Base-by-base conservation (phyloP, 2,113 vertebrate genomes). In the Ramphastos sulfuratus region DNA sequence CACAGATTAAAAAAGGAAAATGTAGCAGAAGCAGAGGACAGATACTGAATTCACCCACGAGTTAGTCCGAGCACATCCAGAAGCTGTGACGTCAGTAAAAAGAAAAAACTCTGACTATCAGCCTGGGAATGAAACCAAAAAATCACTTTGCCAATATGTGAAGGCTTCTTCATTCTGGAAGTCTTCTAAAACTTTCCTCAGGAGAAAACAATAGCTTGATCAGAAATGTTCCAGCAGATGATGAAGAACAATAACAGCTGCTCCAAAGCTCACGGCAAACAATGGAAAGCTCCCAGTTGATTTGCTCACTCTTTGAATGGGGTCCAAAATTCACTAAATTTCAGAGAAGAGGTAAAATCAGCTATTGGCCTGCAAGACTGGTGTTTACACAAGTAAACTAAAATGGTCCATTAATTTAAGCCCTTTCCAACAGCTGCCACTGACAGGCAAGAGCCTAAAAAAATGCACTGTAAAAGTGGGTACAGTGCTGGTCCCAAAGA, bases 181-280 rank as follows among this genome's bases (percentile, higher is more conserved):
- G 61, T 71, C 80, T 85, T 80, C 71, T 87, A 13, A 91, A 77
- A 93, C 72, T 91, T 94, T 95, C 82, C 94, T 92, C 44, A 6
- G 72, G 81, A 93, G 83, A 89, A 82, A 85, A 91, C 84, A 87
- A 80, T 64, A 85, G 77, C 44, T 87, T 1, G 2, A 81, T 77
- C 76, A 85, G 66, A 96, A 95, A 94, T 52, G 79, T 94, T 95
- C 82, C 65, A 91, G 50, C 85, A 83, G 72, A 92, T 80, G 92
- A 94, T 83, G 92, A 93, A 96, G 85, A 96, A 95, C 92, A 96
- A 95, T 93, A 94, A 93, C 96, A 96, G 96, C 96, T 96, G 94
- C 55, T 94, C 82, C 12, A 7, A 71, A 85, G 87, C 63, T 85
- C 65, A 48, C 6, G 0, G 85, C 91, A 91, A 94, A 95, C 96